phyloP scores from a whole-genome alignment of 2,888 invertebrate species.

The Agrochola litura region DNA sequence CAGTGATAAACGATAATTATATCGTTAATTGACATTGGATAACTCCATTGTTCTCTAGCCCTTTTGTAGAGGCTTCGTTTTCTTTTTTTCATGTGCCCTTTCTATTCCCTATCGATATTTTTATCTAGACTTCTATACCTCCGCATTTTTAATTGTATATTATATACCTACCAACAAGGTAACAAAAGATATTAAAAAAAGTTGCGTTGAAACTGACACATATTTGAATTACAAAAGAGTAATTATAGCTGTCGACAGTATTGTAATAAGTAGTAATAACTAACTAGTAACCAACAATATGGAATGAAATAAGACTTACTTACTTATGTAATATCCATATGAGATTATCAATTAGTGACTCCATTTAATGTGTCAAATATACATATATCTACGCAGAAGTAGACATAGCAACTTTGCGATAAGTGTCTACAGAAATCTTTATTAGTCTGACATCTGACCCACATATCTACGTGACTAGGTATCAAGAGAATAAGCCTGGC shows the following conservation, averaged over 20 bases:
- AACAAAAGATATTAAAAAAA: not conserved
- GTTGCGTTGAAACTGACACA: not conserved
- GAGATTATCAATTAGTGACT: conserved; percentile 41
- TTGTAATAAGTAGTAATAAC: not conserved
- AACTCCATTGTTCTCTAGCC: not conserved
- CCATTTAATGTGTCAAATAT: conserved; percentile 37
- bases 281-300: not conserved
- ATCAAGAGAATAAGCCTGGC: conserved; percentile 58
- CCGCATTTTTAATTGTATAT: not conserved
- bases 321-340: conserved; percentile 15
- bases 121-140: not conserved
- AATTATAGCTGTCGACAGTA: not conserved
- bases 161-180: not conserved
- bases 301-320: conserved; percentile 13
- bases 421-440: conserved; percentile 54
- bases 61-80: not conserved
- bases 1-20: conserved; percentile 38
- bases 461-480: conserved; percentile 57
- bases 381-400: conserved; percentile 7
- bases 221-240: conserved; percentile 13
- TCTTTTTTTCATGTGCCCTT: not conserved
- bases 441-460: conserved; percentile 61
- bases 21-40: conserved; percentile 14
- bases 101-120: not conserved
- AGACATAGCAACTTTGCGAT: conserved; percentile 45